Conservation (phyloP, 2,113 vertebrate genomes). For the Toxotes jaculatrix region DNA sequence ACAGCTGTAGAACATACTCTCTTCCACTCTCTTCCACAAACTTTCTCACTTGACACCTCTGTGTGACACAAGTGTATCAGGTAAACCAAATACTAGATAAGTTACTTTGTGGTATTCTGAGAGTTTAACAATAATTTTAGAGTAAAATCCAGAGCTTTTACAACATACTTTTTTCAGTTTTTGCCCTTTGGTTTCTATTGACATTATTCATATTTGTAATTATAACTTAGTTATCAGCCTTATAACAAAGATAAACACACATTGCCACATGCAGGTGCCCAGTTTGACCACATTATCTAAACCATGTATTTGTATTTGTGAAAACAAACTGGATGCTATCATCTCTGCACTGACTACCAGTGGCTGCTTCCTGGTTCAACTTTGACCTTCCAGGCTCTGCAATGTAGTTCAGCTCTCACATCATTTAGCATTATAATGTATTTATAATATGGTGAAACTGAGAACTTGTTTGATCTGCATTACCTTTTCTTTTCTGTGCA, state of each 20-base stretch:
- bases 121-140: background rate
- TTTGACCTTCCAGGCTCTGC: background rate
- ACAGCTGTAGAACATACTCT: background rate
- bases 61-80: background rate
- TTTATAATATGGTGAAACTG: no score
- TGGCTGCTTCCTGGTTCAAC: background rate
- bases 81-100: background rate
- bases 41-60: no score
- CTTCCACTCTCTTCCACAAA: background rate
- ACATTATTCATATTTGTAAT: background rate
- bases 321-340: background rate
- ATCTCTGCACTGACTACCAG: background rate
- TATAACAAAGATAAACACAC: background rate
- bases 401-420: background rate
- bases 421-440: background rate
- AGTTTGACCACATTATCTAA: background rate
- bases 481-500: no score
- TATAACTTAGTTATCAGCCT: background rate
- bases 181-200: background rate
- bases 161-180: background rate
- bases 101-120: background rate
- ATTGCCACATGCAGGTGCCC: background rate
- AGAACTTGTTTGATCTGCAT: no score
- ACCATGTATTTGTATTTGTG: background rate
- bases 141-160: background rate